Base-by-base conservation (phyloP, 2,888 invertebrate genomes). In the Mamestra brassicae region DNA sequence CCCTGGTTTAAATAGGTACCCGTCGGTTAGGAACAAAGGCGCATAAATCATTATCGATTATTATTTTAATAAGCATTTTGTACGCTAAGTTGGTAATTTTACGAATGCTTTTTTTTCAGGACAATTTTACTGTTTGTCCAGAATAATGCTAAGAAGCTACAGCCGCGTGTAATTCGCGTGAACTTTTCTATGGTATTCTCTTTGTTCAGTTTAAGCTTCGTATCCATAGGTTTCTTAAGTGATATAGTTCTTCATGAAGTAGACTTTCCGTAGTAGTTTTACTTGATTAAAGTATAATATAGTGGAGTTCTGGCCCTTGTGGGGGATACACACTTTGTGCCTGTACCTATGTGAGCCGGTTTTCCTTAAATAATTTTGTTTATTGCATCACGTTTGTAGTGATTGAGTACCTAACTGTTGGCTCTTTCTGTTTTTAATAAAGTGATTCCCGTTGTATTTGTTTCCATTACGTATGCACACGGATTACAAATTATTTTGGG, bases 1-100 rank as follows among this genome's bases (percentile, higher is more conserved):
- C 89, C 90, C 90, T 87, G 81, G 87, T 89, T 88, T 68, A 75
- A 88, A 83, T 88, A 89, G 85, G 79, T 87, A 88, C 85, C 88
- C 88, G 11, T 88, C 85, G 87, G 87, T 75, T 66, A 74, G 76
- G 84, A 77, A 85, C 85, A 81, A 83, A 81, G 73, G 66, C 17
- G 3, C 36, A 63, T 57, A 66, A 61, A 63, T 70, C 10, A 76
- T 60, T 70, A 80, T 71, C 42, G 52, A 79, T 63, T 63, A 63
- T 47, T 42, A 62, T 70, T 76, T 58, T 52, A 61, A 34, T 50
- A 63, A 70, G 17, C 17, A 47, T 78, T 52, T 34, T 54, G 6
- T 42, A 15, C 34, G 55, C 11, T 42, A 45, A 54, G 3, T 63
- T 38, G 13, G 10, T 42, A 13, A n/a, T 57, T 58, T 77, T 50